These are phyloP conservation scores for Ptilodon capucinus DNA, from an alignment of 2,888 invertebrate species.

Conservation along the genomic window DNA sequence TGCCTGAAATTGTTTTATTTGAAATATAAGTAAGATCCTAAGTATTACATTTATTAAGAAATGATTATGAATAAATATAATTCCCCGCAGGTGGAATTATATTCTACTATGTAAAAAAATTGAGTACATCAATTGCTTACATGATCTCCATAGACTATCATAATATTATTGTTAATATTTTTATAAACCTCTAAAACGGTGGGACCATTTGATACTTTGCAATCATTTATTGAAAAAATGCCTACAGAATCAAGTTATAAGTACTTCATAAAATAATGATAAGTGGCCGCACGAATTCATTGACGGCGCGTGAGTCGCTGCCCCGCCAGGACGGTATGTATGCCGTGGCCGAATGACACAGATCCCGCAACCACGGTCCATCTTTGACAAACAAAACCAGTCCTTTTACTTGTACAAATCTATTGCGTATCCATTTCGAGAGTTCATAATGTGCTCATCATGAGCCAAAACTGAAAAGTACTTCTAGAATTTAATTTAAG, in stretches of 20 bases:
- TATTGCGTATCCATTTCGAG: slow-evolving; percentile 24
- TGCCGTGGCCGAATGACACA: slow-evolving; percentile 77
- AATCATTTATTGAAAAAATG: too few species aligned
- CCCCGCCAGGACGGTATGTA: slow-evolving; percentile 47
- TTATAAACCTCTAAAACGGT: too few species aligned
- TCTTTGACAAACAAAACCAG: slow-evolving; percentile 58
- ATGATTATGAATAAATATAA: too few species aligned
- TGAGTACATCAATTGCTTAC: too few species aligned
- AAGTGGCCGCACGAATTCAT: slow-evolving; percentile 48
- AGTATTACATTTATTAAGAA: too few species aligned
- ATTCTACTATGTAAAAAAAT: too few species aligned
- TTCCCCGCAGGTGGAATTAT: too few species aligned
- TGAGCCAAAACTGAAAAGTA: slow-evolving; percentile 6
- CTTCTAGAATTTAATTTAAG: slow-evolving; percentile 1
- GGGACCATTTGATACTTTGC: not conserved
- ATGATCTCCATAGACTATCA: too few species aligned
- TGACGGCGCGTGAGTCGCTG: slow-evolving; percentile 52
- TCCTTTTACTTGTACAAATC: slow-evolving; percentile 47
- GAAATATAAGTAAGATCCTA: not conserved
- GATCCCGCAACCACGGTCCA: slow-evolving; percentile 58
- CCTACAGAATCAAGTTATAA: slow-evolving; percentile 5
- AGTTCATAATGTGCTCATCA: slow-evolving; percentile 14
- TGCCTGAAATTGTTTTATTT: slow-evolving; percentile 54
- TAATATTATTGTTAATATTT: too few species aligned
- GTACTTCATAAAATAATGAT: slow-evolving; percentile 26